Evolutionary conservation across 2,113 vertebrate genomes (phyloP).

Genomic region (Callocephalon fimbriatum): DNA sequence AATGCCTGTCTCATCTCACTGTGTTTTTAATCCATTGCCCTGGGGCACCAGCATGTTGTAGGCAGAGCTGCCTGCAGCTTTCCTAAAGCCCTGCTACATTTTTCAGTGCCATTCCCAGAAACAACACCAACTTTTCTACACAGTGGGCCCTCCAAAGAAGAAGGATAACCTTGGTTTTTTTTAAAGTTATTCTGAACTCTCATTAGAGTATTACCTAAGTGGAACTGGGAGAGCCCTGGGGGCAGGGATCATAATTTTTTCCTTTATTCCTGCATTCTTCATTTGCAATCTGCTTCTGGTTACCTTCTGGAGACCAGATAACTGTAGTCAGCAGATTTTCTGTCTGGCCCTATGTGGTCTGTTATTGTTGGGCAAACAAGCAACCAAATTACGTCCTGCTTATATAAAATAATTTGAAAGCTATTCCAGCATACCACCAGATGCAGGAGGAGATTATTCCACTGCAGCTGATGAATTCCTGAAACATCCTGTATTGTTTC

Average conservation of each 20-base stretch:
- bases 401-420: neutral
- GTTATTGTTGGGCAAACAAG: neutral
- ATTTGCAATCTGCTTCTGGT: neutral
- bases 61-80: neutral
- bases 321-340: neutral
- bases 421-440: neutral
- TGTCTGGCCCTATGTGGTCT: neutral
- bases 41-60: neutral
- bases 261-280: neutral
- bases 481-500: neutral
- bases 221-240: neutral
- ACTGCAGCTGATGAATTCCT: neutral
- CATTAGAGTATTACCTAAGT: neutral
- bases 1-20: rapidly evolving
- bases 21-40: neutral
- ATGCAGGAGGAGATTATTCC: neutral
- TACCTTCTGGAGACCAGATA: neutral
- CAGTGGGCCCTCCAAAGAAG: neutral
- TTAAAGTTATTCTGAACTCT: neutral
- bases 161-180: neutral
- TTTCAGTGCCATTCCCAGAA: neutral
- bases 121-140: neutral
- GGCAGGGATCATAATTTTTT: neutral
- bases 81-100: neutral
- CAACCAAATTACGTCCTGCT: neutral